Conservation (phyloP, 2,113 vertebrate genomes). For the Desmodus rotundus region DNA sequence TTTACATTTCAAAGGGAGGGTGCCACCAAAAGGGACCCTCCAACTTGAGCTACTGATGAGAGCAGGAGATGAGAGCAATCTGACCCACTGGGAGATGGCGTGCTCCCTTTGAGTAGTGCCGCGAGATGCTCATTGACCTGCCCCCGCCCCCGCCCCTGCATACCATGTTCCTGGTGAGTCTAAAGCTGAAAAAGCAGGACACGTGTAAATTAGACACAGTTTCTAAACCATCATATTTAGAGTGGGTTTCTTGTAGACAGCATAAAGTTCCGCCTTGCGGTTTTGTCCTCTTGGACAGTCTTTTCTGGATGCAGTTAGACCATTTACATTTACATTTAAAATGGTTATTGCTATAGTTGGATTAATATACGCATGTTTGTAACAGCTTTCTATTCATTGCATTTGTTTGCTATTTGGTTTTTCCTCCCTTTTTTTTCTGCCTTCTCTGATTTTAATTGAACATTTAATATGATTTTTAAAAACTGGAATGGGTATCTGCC, state of each 20-base stretch:
- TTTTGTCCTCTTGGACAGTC: not conserved
- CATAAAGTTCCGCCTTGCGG: not conserved
- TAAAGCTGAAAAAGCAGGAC: not conserved
- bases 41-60: not conserved
- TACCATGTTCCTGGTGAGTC: too few species aligned
- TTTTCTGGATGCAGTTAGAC: not conserved
- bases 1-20: conserved; percentile 13
- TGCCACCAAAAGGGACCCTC: not conserved
- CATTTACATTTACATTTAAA: conserved; percentile 2
- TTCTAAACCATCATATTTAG: not conserved
- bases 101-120: not conserved
- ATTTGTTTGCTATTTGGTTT: not conserved
- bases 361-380: not conserved
- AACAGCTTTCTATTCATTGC: not conserved
- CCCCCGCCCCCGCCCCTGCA: too few species aligned
- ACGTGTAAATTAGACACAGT: not conserved
- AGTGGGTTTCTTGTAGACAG: not conserved
- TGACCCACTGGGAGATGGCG: not conserved
- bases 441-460: not conserved
- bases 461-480: not conserved
- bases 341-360: not conserved
- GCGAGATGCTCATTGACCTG: not conserved
- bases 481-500: not conserved
- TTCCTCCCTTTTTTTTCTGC: not conserved
- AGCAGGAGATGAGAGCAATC: not conserved